phyloP scores from a whole-genome alignment of 1,140 invertebrate genomes.

The Brachionus paranguensis region DNA sequence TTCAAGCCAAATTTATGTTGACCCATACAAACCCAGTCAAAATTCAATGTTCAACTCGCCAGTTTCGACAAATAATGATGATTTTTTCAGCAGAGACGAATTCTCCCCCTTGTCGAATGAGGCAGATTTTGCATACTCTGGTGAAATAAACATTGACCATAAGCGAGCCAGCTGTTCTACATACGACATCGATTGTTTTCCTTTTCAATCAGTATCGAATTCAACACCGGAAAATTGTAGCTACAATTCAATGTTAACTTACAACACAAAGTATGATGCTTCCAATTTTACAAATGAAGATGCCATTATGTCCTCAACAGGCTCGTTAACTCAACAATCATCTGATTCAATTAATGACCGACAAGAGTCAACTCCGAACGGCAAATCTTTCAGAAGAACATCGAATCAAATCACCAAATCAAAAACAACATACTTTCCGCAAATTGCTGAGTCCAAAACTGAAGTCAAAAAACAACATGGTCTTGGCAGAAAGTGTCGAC shows the following conservation, averaged over 20 bases:
- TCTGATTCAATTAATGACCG: neutral
- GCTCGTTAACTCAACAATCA: neutral
- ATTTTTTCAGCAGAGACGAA: neutral
- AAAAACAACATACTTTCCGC: neutral
- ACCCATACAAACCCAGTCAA: neutral
- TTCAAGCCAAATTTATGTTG: neutral
- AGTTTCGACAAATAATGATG: neutral
- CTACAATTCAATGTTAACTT: slow-evolving; percentile 5
- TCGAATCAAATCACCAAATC: slow-evolving; percentile 4
- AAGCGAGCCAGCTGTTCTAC: slow-evolving; percentile 3
- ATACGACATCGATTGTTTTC: neutral
- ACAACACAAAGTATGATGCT: neutral
- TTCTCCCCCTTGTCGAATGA: neutral
- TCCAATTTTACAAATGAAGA: slow-evolving; percentile 7
- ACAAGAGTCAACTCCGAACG: slow-evolving; percentile 7
- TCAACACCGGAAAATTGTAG: neutral
- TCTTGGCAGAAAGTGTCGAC: neutral
- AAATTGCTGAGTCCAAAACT: neutral
- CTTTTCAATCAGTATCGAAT: slow-evolving; percentile 9
- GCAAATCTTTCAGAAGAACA: neutral
- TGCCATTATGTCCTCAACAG: neutral
- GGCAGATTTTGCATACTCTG: neutral
- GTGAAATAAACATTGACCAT: neutral
- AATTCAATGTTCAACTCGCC: neutral
- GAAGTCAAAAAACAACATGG: neutral